These are phyloP conservation scores for Ptychoptera contaminata DNA, from an alignment of 2,888 invertebrate species.

Conservation along the genomic window DNA sequence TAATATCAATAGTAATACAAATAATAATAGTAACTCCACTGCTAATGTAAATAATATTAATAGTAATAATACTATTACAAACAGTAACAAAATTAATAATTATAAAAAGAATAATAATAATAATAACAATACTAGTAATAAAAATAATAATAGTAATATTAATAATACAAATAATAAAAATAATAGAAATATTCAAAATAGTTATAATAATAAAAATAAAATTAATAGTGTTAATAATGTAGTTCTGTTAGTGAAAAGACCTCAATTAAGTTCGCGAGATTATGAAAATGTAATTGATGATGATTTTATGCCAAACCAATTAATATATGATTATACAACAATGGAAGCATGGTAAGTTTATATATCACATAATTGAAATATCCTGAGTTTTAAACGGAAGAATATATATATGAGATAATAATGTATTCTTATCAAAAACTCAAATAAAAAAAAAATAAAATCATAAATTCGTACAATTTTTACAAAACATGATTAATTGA, in stretches of 20 bases:
- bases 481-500: too few species aligned
- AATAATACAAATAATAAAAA: conserved; percentile 6
- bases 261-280: conserved; percentile 59
- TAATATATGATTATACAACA: conserved; percentile 79
- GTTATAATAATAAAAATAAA: background rate
- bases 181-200: conserved; percentile 7
- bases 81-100: background rate
- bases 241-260: conserved; percentile 46
- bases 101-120: background rate
- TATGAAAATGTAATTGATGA: conserved; percentile 64
- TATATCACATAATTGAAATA: background rate
- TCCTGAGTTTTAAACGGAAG: background rate
- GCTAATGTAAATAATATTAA: conserved; percentile 2
- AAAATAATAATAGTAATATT: background rate
- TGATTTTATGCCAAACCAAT: conserved; percentile 62
- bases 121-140: background rate
- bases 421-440: too few species aligned
- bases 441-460: too few species aligned
- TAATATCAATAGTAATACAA: conserved; percentile 20
- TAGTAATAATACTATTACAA: background rate
- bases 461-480: too few species aligned
- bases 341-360: conserved; percentile 62
- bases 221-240: conserved; percentile 8
- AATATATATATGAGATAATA: too few species aligned
- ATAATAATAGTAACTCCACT: conserved; percentile 32